These are phyloP conservation scores for Oligia strigilis DNA, from an alignment of 2,888 invertebrate genomes.

Conservation along the genomic window DNA sequence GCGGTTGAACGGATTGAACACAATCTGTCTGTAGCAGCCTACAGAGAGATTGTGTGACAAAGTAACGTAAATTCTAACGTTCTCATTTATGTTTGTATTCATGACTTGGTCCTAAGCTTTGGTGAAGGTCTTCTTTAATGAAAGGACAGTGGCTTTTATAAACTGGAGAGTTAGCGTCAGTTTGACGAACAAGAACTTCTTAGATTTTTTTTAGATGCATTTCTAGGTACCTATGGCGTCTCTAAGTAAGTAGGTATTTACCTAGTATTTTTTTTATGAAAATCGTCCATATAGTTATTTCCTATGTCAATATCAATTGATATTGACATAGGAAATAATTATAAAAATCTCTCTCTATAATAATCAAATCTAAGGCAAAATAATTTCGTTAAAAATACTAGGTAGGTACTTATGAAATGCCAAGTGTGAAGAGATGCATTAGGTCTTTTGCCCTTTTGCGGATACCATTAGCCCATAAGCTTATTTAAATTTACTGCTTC, in stretches of 20 bases:
- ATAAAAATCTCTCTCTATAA: no score
- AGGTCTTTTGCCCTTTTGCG: neutral
- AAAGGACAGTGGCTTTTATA: slow-evolving; percentile 23
- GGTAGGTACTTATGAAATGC: neutral
- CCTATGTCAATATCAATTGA: neutral
- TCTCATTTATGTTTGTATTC: slow-evolving; percentile 26
- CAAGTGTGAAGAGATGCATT: neutral
- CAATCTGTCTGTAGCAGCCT: neutral
- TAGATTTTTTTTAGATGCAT: no score
- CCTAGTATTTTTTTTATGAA: no score
- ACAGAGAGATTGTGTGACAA: slow-evolving; percentile 32
- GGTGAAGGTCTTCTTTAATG: slow-evolving; percentile 13
- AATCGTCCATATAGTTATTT: no score
- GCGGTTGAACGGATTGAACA: no score
- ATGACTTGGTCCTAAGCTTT: slow-evolving; percentile 15
- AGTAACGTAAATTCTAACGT: slow-evolving; percentile 30
- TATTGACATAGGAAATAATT: no score
- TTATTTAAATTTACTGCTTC: slow-evolving; percentile 6
- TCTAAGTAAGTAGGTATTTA: no score
- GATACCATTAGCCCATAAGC: slow-evolving; percentile 10
- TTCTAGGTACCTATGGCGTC: no score
- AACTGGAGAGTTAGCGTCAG: slow-evolving; percentile 6
- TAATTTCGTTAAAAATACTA: neutral
- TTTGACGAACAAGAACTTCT: slow-evolving; percentile 1
- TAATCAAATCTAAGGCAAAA: neutral